These are phyloP conservation scores for Plutomurus gul DNA, from an alignment of 1,140 invertebrate species.

Conservation along the genomic window DNA sequence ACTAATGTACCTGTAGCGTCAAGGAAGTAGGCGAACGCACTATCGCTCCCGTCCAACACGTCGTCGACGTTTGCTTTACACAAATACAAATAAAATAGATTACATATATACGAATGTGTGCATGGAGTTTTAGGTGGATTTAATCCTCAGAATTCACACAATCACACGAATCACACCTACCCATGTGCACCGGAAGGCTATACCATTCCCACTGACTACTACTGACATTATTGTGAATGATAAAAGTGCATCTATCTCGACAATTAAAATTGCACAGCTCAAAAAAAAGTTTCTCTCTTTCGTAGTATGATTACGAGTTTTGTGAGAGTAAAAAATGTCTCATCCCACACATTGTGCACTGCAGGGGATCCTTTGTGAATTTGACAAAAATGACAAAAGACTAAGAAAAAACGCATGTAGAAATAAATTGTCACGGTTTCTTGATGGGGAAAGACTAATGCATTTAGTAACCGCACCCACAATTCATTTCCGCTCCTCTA, in stretches of 20 bases:
- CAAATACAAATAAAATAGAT: not conserved
- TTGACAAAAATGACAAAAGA: not conserved
- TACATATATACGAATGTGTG: not conserved
- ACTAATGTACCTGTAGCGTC: constrained; percentile 26
- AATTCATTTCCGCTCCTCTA: not conserved
- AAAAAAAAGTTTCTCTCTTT: too few relatives aligned
- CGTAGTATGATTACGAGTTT: too few relatives aligned
- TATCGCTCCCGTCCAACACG: constrained; percentile 50
- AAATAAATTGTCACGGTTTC: not conserved
- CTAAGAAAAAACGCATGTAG: not conserved
- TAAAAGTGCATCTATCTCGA: too few relatives aligned
- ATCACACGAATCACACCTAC: too few relatives aligned
- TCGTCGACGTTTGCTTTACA: not conserved
- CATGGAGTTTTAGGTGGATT: too few relatives aligned
- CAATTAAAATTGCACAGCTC: too few relatives aligned
- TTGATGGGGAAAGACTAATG: not conserved
- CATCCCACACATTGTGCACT: too few relatives aligned
- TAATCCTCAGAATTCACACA: too few relatives aligned
- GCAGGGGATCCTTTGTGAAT: not conserved
- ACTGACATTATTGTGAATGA: too few relatives aligned
- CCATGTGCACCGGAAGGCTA: too few relatives aligned
- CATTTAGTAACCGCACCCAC: not conserved
- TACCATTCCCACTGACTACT: too few relatives aligned
- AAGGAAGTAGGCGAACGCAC: constrained; percentile 37
- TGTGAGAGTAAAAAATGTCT: too few relatives aligned